These are phyloP conservation scores for Cepphus grylle DNA, from an alignment of 2,113 vertebrate genomes.

Conservation along the genomic window DNA sequence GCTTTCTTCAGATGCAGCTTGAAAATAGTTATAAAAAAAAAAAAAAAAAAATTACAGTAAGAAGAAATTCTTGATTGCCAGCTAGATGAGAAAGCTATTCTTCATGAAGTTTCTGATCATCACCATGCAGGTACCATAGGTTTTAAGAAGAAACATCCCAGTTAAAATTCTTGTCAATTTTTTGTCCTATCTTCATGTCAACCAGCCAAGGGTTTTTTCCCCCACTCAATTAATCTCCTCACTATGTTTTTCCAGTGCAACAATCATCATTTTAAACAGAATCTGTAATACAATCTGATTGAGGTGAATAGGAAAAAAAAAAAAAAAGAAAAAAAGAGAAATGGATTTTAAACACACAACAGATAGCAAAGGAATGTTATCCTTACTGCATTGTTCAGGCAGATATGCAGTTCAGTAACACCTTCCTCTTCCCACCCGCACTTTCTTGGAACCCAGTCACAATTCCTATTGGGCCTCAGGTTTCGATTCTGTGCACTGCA, in stretches of 20 bases:
- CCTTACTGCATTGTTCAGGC: neutral
- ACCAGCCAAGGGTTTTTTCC: neutral
- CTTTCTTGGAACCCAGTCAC: conserved; percentile 38
- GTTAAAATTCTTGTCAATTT: neutral
- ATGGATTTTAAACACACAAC: neutral
- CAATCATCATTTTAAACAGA: neutral
- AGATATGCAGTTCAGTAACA: neutral
- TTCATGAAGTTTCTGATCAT: neutral
- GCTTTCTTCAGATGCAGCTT: neutral
- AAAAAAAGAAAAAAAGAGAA: rapidly evolving
- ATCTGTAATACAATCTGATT: neutral
- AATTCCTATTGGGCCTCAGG: conserved; percentile 15
- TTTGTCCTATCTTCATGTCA: neutral
- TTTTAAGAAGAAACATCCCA: neutral
- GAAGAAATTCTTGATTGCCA: neutral
- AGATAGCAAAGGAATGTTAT: neutral
- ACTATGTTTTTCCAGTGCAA: neutral
- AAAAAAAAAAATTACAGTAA: neutral
- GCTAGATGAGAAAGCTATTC: neutral
- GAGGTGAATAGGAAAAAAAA: neutral
- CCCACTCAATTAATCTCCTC: neutral
- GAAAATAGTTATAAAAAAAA: neutral
- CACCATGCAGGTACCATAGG: neutral
- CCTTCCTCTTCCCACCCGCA: neutral
- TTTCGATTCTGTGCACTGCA: neutral